Conservation (phyloP, 2,113 vertebrate species). For the Mesocricetus auratus region DNA sequence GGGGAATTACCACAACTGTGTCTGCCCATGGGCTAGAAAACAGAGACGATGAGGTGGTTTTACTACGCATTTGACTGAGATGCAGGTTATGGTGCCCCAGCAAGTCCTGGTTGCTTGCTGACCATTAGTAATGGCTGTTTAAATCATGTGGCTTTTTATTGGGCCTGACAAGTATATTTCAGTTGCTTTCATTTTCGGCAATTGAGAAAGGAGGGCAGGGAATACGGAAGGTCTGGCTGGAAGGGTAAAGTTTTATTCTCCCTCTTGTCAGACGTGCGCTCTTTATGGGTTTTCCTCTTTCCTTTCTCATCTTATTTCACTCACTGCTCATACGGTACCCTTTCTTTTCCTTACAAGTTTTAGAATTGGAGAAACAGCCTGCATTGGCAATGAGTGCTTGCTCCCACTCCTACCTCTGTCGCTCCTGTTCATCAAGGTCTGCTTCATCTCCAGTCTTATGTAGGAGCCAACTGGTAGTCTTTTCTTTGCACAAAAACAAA, state of each 20-base stretch:
- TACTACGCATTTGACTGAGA: conserved; percentile 38
- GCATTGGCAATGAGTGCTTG: neutral
- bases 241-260: neutral
- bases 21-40: neutral
- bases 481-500: neutral
- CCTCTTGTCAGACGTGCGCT: neutral
- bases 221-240: neutral
- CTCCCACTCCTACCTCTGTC: neutral
- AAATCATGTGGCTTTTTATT: conserved; percentile 66
- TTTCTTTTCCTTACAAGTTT: neutral
- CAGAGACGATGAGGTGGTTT: conserved; percentile 25
- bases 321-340: neutral
- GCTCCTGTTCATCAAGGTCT: neutral
- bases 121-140: conserved; percentile 45
- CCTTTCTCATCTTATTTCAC: neutral
- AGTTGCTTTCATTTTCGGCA: conserved; percentile 54
- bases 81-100: conserved; percentile 69
- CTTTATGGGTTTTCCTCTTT: neutral
- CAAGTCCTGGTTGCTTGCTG: conserved; percentile 35
- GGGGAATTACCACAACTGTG: neutral
- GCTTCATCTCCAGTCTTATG: neutral
- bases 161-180: conserved; percentile 54
- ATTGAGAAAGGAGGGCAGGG: neutral
- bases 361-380: neutral
- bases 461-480: neutral